Evolutionary conservation across 2,113 vertebrate genomes (phyloP), one percentile per base, ranked within the genome.

Genomic region (Heterocephalus glaber): DNA sequence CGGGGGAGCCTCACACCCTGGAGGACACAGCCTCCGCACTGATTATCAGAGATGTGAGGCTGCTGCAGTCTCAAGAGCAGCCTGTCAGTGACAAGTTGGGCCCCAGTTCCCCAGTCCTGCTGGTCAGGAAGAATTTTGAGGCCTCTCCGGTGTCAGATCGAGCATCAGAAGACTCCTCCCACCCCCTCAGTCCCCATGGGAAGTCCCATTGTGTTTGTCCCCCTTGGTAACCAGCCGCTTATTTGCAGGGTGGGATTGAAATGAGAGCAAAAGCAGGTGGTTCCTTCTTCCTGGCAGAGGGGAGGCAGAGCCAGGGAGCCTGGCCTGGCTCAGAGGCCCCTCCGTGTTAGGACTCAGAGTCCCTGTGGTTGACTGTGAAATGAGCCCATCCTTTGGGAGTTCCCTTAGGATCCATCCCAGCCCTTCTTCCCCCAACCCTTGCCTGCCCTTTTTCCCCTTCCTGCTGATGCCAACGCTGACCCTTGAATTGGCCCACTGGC

Each of bases 281-380:
- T 2, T 44, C 74, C 58, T 74, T 61, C 44, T 74, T 77, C 68
- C 9, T 2, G 7, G 44, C 49, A 52, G 77, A 86, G 24, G 38
- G 63, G 30, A 19, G 16, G 10, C 1, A 6, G 61, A 49, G 54
- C 54, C 28, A 11, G 41, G 66, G 58, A 33, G 58, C 54, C 20
- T 0, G n/a, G 20, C 41, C 76, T 38, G 56, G 6, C 72, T 26
- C 41, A 17, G 65, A 47, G 26, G 11, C 19, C 1, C 9, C 16
- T n/a, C 52, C 1, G 0, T 1, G 35, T 2, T 77, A 16, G 38
- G n/a, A 41, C 30, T 1, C 38, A 20, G 80, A 22, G 63, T 1
- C 4, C 38, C 61, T 52, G 61, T 19, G 52, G 60, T 38, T 17
- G 11, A 22, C 92, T 7, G 9, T 7, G 26, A 26, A 52, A 6